Base-by-base conservation (phyloP, 2,113 vertebrate genomes). In the Eptatretus burgeri region DNA sequence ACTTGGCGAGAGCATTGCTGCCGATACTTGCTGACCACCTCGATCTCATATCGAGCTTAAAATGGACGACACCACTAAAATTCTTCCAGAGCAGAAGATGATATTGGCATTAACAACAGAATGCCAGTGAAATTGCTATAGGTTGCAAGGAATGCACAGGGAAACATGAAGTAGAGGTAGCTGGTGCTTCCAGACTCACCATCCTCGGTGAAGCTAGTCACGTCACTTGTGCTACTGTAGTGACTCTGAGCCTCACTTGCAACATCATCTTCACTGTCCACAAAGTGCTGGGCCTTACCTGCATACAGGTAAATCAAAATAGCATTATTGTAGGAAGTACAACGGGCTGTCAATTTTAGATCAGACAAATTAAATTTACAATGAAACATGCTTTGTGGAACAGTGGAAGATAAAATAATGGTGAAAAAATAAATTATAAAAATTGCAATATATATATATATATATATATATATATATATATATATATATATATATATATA, bases 191-290 rank as follows among this genome's bases (percentile, higher is more conserved):
- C 63, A 85, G 85, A 82, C 65, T 78, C 65, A 13, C 69, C 74
- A 51, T 91, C 85, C 2, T 91, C 88, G 11, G 77, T 64, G 7
- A 81, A 73, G 13, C 82, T 78, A 50, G 79, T 67, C 5, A 71
- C 77, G 65, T 91, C 86, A 11, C 87, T 93, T 72, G 82, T 73
- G 16, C 81, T 87, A 74, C 87, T 93, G 71, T 71, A 81, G 73
- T 79, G 81, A 71, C 84, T 87, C 67, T 79, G 75, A 51, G 82
- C 72, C 51, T 96, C 89, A 16, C 83, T 88, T 13, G 72, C 74
- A 13, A 80, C 73, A 64, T 94, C 89, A 11, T 94, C 87, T 11
- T 94, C 89, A 27, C 89, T 94, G 71, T 76, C 77, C 12, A 74
- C 78, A 1, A 78, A 80, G 63, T 88, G 82, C 56, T 41, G 27